Evolutionary conservation across 2,888 invertebrate genomes (phyloP).

Genomic region (Poecilus cupreus): DNA sequence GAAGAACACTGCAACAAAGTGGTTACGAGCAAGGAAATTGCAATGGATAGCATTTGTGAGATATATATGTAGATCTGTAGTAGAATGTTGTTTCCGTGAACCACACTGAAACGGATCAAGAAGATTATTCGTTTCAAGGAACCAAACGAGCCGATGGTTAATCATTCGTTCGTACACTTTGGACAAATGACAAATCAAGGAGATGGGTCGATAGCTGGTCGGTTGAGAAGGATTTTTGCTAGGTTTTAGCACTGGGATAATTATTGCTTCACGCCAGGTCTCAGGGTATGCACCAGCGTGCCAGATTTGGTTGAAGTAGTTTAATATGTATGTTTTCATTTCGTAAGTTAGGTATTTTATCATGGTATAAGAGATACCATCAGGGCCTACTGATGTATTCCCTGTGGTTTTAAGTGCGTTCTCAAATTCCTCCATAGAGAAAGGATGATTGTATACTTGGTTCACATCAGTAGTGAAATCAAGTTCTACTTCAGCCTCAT

Average conservation of each 20-base stretch:
- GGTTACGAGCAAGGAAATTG: conserved; percentile 16
- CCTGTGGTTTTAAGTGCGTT: neutral
- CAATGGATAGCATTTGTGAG: neutral
- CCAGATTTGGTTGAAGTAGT: conserved; percentile 12
- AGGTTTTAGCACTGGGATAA: conserved; percentile 16
- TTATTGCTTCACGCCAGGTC: neutral
- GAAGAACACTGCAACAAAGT: conserved; percentile 30
- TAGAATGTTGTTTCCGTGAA: conserved; percentile 24
- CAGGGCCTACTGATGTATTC: conserved; percentile 6
- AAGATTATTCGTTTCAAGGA: neutral
- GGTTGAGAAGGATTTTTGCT: conserved; percentile 12
- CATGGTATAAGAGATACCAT: conserved; percentile 17
- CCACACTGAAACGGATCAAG: conserved; percentile 5
- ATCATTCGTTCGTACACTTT: too few species aligned
- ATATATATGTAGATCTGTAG: neutral
- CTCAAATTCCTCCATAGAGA: conserved; percentile 2
- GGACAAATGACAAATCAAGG: too few species aligned
- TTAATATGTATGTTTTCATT: neutral
- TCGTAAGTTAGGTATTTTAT: neutral
- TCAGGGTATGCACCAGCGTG: neutral
- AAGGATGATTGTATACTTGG: neutral
- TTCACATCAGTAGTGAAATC: neutral
- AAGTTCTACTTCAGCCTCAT: neutral
- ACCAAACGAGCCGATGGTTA: conserved; percentile 39
- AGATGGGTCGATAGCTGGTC: too few species aligned